Percentiles rank a stretch among this genome's conserved stretches.
Conservation (phyloP, 2,113 vertebrate species). For the Rhipidura dahli region DNA sequence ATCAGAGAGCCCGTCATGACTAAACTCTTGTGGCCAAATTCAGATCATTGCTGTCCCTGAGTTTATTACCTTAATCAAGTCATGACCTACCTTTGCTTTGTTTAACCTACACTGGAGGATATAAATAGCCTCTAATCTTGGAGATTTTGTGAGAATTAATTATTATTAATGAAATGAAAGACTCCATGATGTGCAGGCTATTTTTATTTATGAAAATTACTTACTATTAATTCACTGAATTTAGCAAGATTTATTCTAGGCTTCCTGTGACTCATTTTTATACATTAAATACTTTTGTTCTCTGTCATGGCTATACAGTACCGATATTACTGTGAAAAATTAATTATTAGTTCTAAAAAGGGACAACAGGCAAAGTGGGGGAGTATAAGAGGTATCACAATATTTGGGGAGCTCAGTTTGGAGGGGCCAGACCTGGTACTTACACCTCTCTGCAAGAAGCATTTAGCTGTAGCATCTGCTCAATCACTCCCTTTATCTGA, state of each 20-base stretch:
- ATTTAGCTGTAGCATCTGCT: neutral
- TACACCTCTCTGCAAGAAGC: neutral
- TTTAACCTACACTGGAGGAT: neutral
- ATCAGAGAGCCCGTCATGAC: neutral
- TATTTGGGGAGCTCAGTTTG: neutral
- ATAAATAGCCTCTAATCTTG: constrained; percentile 19
- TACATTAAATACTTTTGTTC: neutral
- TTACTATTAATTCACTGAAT: constrained; percentile 8
- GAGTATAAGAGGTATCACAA: neutral
- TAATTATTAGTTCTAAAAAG: neutral
- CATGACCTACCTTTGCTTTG: neutral
- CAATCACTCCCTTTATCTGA: neutral
- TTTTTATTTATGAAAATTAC: constrained; percentile 38
- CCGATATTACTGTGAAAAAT: neutral
- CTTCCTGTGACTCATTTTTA: neutral
- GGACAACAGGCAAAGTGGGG: neutral
- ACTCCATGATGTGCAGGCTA: neutral
- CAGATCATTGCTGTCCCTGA: neutral
- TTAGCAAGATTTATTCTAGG: neutral
- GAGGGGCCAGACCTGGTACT: neutral
- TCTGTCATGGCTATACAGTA: neutral
- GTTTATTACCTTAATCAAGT: constrained; percentile 22
- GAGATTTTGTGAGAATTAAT: constrained; percentile 16
- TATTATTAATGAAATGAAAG: constrained; percentile 31
- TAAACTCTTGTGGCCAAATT: neutral